These are phyloP conservation scores for Crossaster papposus DNA, from an alignment of 53 echinoderm and acorn worm genomes.

Conservation along the genomic window DNA sequence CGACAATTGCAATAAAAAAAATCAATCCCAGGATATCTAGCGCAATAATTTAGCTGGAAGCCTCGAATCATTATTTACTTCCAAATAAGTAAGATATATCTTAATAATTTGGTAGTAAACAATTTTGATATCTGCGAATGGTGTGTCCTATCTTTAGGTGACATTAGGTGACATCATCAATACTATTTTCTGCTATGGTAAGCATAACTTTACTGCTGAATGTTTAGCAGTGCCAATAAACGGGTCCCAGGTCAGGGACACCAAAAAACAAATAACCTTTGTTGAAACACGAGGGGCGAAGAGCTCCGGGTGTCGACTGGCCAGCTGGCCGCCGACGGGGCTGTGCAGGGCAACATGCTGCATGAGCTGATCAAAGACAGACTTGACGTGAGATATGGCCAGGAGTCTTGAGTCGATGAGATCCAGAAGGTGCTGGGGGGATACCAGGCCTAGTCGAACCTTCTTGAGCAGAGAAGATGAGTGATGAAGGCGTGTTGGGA, in stretches of 20 bases:
- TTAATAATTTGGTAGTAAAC: too few species aligned
- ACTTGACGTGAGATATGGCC: constrained; percentile 60
- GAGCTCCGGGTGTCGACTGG: constrained; percentile 41
- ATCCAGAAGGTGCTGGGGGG: constrained; percentile 56
- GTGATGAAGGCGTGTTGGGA: constrained; percentile 57
- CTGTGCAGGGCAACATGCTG: constrained; percentile 64
- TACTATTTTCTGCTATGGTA: too few species aligned
- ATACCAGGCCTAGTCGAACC: constrained; percentile 64
- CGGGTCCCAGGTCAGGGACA: not conserved
- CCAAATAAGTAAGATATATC: too few species aligned
- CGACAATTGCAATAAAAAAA: too few species aligned
- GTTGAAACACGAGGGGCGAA: constrained; percentile 62
- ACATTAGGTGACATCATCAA: too few species aligned
- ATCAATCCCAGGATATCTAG: too few species aligned
- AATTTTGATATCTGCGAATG: too few species aligned
- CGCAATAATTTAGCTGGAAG: too few species aligned
- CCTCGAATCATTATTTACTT: too few species aligned
- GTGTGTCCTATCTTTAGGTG: too few species aligned
- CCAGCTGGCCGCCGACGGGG: constrained; percentile 43
- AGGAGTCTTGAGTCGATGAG: constrained; percentile 42
- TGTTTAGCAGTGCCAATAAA: too few species aligned
- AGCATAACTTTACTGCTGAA: too few species aligned
- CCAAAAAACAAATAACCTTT: constrained; percentile 36
- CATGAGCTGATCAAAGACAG: constrained; percentile 64
- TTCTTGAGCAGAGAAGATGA: constrained; percentile 54